These are phyloP conservation scores for Molorchus minor DNA, from an alignment of 2,888 invertebrate genomes.

Conservation along the genomic window DNA sequence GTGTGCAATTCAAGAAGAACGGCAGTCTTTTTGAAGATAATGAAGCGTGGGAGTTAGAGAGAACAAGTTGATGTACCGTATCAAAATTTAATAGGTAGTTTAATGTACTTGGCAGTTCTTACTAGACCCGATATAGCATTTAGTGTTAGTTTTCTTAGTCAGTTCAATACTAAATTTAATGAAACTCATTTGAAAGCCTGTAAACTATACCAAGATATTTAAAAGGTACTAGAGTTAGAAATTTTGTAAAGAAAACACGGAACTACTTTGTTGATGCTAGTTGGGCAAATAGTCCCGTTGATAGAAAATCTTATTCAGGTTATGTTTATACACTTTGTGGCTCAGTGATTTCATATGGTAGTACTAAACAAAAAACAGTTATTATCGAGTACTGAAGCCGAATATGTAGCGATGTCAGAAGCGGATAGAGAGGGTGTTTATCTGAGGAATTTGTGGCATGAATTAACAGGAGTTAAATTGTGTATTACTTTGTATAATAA, in stretches of 20 bases:
- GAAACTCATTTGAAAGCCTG: conserved; percentile 32
- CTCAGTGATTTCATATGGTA: conserved; percentile 48
- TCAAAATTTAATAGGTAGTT: conserved; percentile 27
- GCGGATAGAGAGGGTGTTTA: too few relatives aligned
- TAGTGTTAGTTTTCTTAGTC: conserved; percentile 34
- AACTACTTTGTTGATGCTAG: conserved; percentile 22
- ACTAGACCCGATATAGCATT: conserved; percentile 33
- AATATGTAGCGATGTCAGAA: too few relatives aligned
- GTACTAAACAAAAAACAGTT: too few relatives aligned
- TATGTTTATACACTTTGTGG: conserved; percentile 45
- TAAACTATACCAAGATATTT: conserved; percentile 26
- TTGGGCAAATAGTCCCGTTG: conserved; percentile 13
- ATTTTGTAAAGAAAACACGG: not conserved
- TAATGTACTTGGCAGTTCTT: conserved; percentile 27
- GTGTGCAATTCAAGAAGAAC: conserved; percentile 46
- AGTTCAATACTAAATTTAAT: conserved; percentile 30
- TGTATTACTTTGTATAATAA: too few relatives aligned
- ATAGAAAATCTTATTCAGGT: conserved; percentile 58
- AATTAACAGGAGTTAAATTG: too few relatives aligned
- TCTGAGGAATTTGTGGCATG: too few relatives aligned
- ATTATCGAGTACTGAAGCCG: too few relatives aligned
- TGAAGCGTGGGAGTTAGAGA: conserved; percentile 44
- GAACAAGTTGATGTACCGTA: conserved; percentile 11
- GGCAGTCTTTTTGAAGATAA: conserved; percentile 47
- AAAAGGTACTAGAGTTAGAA: conserved; percentile 12